Evolutionary conservation across 2,797 vertebrate genomes (phyloP), one percentile per base, ranked within the genome.

Genomic region (Garrulus glandarius): DNA sequence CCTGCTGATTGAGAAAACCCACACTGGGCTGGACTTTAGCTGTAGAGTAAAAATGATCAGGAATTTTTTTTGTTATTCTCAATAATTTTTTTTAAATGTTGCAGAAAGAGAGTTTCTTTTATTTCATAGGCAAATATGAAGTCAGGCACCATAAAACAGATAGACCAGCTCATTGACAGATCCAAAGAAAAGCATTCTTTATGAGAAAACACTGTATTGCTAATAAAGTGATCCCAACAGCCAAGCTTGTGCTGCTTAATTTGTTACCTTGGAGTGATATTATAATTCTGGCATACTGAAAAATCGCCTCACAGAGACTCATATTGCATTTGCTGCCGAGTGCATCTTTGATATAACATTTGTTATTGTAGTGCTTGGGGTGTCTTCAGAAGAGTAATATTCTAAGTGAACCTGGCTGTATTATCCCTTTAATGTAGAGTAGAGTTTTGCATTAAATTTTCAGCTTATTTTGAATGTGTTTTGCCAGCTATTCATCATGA

Each of bases 281-380:
- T 93, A 29, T 91, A 81, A 96, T 96, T 96, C 89, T 94, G 96
- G 97, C 93, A 85, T 52, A 86, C 96, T 95, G 92, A 95, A 96
- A 97, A 97, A 96, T 95, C 27, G 16, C 94, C 80, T 89, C 68
- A 6, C 88, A 39, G 95, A 96, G 96, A 85, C 88, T 93, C 95
- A 36, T 86, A 59, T 76, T 56, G 90, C 91, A 69, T 90, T 97
- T 89, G 87, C 93, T 92, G 90, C 96, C 3, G 52, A 95, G 53
- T 47, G 17, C 67, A 49, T 94, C 86, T 96, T 92, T 78, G 60
- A 92, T 92, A 85, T 47, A 94, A 83, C 87, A 71, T 95, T 96
- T 97, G 82, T 96, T 94, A 89, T 92, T 84, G 64, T 11, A 74
- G 56, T 69, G 77, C 92, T 92, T 52, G 80, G 70, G 53, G 29